These are phyloP conservation scores for Athene noctua DNA, from an alignment of 2,113 vertebrate genomes.

Conservation along the genomic window DNA sequence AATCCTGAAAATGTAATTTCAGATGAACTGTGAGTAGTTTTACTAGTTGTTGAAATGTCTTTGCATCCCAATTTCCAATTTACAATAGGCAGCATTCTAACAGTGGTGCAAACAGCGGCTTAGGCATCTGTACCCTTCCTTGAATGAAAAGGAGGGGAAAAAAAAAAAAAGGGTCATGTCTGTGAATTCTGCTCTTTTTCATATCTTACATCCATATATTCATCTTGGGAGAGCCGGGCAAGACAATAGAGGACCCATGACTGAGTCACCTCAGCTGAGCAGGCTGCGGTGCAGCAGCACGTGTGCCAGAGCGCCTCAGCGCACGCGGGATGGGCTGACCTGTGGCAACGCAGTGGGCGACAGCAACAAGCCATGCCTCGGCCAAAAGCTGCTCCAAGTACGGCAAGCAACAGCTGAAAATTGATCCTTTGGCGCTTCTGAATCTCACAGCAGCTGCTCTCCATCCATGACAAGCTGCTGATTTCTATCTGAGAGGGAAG, in stretches of 20 bases:
- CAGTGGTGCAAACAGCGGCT: slow-evolving; percentile 6
- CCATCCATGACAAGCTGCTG: neutral
- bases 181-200: neutral
- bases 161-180: neutral
- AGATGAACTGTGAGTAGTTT: slow-evolving; percentile 21
- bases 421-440: neutral
- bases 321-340: fast-evolving
- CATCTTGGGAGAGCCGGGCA: neutral
- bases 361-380: neutral
- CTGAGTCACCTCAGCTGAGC: neutral
- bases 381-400: neutral
- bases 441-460: neutral
- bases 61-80: neutral
- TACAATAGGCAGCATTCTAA: neutral
- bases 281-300: fast-evolving
- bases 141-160: neutral
- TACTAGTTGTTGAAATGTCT: slow-evolving; percentile 23
- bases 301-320: fast-evolving
- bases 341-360: neutral
- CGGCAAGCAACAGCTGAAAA: neutral
- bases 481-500: neutral
- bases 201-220: fast-evolving
- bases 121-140: neutral
- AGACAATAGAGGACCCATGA: fast-evolving
- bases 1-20: slow-evolving; percentile 55